Conservation (phyloP, 2,113 vertebrate genomes). For the Entelurus aequoreus region DNA sequence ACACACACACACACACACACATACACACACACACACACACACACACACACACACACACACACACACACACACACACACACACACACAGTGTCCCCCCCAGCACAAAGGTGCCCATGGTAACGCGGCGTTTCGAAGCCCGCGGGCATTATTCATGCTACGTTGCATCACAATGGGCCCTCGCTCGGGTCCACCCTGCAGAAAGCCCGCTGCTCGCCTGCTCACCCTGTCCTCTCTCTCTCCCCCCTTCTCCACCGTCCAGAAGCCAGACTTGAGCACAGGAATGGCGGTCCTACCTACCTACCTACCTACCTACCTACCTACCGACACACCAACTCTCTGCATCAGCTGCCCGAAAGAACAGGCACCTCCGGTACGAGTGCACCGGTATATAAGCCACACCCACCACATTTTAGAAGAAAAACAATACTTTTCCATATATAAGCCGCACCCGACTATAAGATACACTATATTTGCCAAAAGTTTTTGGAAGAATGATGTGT, state of each 20-base stretch:
- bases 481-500: no score
- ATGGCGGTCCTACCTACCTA: no score
- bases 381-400: no score
- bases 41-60: slow-evolving; percentile 45
- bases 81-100: slow-evolving; percentile 76
- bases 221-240: slow-evolving; percentile 33
- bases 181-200: slow-evolving; percentile 70
- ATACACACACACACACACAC: slow-evolving; percentile 58
- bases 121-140: slow-evolving; percentile 81
- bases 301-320: no score
- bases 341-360: no score
- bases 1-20: slow-evolving; percentile 27
- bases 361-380: no score
- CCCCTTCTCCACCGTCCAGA: slow-evolving; percentile 18
- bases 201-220: slow-evolving; percentile 67
- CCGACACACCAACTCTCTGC: no score
- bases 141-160: slow-evolving; percentile 87
- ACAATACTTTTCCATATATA: no score
- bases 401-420: no score
- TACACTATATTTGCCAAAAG: no score
- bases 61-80: slow-evolving; percentile 66
- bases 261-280: no score
- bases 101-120: slow-evolving; percentile 96
- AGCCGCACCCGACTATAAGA: no score
- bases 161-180: slow-evolving; percentile 87